phyloP scores from a whole-genome alignment of 2,113 vertebrate species.

The Amphilophus citrinellus region DNA sequence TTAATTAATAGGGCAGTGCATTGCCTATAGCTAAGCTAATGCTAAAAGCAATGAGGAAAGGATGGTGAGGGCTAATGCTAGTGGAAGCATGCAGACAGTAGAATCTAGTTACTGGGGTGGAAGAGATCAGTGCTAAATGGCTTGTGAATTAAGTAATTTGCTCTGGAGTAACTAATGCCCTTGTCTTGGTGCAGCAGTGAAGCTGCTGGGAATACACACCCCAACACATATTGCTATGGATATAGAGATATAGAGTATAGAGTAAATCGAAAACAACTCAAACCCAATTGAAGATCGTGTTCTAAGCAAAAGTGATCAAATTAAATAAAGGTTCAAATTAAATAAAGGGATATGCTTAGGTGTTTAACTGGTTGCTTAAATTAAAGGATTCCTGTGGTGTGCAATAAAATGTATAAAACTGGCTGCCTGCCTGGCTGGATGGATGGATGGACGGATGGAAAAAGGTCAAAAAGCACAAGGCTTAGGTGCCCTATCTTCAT shows the following conservation, averaged over 20 bases:
- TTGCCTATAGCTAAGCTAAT: conserved; percentile 53
- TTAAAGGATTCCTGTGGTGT: not conserved
- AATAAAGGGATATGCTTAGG: conserved; percentile 13
- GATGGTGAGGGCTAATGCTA: conserved; percentile 51
- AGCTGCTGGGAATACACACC: not conserved
- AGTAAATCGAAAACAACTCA: not conserved
- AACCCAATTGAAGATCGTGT: not conserved
- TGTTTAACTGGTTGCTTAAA: not conserved
- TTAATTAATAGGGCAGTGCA: conserved; percentile 61
- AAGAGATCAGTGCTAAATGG: conserved; percentile 67
- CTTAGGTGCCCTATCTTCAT: not conserved
- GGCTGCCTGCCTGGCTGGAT: too few relatives aligned
- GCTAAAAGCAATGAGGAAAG: conserved; percentile 59
- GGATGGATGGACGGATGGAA: not conserved
- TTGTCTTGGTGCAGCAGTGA: conserved; percentile 31
- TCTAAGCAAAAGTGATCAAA: not conserved
- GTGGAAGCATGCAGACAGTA: conserved; percentile 48
- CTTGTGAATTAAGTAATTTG: conserved; percentile 70
- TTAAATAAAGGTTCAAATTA: not conserved
- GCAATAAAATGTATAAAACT: not conserved
- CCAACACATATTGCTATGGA: not conserved
- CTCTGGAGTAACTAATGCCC: conserved; percentile 58
- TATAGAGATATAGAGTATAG: not conserved
- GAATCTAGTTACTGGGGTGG: conserved; percentile 47
- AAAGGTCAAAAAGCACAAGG: not conserved